Conservation (phyloP, 2,888 invertebrate species). For the Lamellibrachia columna region DNA sequence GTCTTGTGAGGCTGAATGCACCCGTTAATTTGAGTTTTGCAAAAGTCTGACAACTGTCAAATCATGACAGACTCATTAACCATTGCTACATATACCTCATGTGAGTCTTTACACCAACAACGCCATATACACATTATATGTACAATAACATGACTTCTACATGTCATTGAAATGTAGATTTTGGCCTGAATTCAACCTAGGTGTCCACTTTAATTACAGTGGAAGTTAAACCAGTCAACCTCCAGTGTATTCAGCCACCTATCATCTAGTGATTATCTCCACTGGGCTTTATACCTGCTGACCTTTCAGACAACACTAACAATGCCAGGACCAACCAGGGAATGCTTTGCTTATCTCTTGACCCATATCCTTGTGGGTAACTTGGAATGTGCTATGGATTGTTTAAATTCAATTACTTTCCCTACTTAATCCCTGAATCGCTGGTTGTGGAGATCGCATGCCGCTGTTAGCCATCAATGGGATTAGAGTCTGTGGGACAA, state of each 20-base stretch:
- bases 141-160: background rate
- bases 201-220: background rate
- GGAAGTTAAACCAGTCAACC: background rate
- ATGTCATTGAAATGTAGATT: background rate
- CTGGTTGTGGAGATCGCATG: background rate
- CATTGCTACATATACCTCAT: background rate
- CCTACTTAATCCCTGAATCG: background rate
- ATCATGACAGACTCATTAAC: background rate
- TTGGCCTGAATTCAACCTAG: too few species aligned
- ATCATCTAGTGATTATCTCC: background rate
- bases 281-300: background rate
- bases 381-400: background rate
- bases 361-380: background rate
- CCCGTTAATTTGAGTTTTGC: too few species aligned
- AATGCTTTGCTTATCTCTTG: background rate
- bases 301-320: background rate
- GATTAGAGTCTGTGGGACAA: background rate
- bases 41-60: background rate
- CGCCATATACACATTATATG: too few species aligned
- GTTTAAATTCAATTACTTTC: constrained; percentile 16
- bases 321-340: background rate
- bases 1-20: too few species aligned
- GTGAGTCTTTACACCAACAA: background rate
- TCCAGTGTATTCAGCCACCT: background rate
- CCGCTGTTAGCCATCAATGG: background rate